phyloP scores from a whole-genome alignment of 2,888 invertebrate species.

The Drosophila stalkeri region DNA sequence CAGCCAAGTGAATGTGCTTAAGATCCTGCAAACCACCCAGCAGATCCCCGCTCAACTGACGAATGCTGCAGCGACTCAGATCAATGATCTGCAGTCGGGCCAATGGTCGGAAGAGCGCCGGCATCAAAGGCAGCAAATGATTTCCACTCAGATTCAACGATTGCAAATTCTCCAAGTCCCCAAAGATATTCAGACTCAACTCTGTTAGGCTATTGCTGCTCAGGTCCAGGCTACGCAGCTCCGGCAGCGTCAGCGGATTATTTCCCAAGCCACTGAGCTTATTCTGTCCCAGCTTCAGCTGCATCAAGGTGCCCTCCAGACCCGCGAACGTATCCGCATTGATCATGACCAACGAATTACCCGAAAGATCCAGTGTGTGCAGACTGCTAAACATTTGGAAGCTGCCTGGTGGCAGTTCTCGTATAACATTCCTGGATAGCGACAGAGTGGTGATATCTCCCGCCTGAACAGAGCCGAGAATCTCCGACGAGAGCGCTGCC shows the following conservation, averaged over 20 bases:
- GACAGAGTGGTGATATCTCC: slow-evolving; percentile 90
- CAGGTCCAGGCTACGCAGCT: slow-evolving; percentile 90
- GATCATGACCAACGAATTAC: slow-evolving; percentile 91
- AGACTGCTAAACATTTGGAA: slow-evolving; percentile 92
- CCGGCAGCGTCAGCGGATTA: slow-evolving; percentile 88
- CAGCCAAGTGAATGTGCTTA: slow-evolving; percentile 89
- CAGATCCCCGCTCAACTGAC: slow-evolving; percentile 90
- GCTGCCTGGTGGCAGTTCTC: slow-evolving; percentile 92
- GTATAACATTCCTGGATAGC: slow-evolving; percentile 93
- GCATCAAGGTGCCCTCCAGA: slow-evolving; percentile 90
- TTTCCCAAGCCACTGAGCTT: slow-evolving; percentile 89
- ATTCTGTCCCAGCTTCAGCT: slow-evolving; percentile 91
- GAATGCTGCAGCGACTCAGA: slow-evolving; percentile 90
- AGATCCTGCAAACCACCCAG: slow-evolving; percentile 89
- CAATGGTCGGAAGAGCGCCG: slow-evolving; percentile 90
- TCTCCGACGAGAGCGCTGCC: slow-evolving; percentile 92
- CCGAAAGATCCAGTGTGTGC: slow-evolving; percentile 90
- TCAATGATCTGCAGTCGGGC: slow-evolving; percentile 90
- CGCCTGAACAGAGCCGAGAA: slow-evolving; percentile 89
- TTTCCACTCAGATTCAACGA: slow-evolving; percentile 92
- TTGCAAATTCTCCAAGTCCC: slow-evolving; percentile 88
- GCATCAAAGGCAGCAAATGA: slow-evolving; percentile 88
- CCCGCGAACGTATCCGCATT: slow-evolving; percentile 91
- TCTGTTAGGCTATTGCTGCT: slow-evolving; percentile 92
- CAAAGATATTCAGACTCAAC: slow-evolving; percentile 89